Evolutionary conservation across 2,888 invertebrate species (phyloP).

Genomic region (Opisthograptis luteolata): DNA sequence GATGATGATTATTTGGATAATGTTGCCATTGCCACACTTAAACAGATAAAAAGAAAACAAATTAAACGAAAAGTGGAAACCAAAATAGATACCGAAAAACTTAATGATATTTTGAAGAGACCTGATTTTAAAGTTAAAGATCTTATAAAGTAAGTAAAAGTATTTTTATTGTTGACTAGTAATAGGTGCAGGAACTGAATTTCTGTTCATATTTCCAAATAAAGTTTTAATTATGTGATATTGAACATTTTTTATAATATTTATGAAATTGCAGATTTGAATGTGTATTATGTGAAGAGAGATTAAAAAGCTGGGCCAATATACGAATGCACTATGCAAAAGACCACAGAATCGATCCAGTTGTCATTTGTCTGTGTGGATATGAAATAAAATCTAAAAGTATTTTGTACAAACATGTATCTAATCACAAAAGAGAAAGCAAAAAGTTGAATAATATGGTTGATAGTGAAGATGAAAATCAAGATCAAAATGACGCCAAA

Average conservation of each 20-base stretch:
- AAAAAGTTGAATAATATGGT: conserved; percentile 50
- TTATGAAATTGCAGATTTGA: conserved; percentile 55
- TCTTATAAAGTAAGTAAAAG: conserved; percentile 54
- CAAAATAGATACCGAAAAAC: conserved; percentile 54
- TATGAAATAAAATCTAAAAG: conserved; percentile 68
- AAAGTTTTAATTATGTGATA: too few relatives aligned
- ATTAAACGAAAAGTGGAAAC: conserved; percentile 52
- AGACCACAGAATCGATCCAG: conserved; percentile 63
- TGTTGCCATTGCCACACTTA: conserved; percentile 65
- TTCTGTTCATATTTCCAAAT: too few relatives aligned
- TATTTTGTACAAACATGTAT: conserved; percentile 73
- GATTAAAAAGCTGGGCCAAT: conserved; percentile 62
- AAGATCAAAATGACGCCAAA: conserved; percentile 52
- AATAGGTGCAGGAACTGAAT: too few relatives aligned
- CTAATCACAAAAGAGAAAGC: conserved; percentile 67
- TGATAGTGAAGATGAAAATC: conserved; percentile 44
- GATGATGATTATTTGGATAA: conserved; percentile 61
- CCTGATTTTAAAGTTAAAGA: conserved; percentile 68
- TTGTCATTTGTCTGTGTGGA: conserved; percentile 69
- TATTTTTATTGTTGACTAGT: not conserved
- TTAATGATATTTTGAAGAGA: conserved; percentile 61
- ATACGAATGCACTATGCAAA: conserved; percentile 60
- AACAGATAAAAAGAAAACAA: conserved; percentile 57
- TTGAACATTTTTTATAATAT: too few relatives aligned
- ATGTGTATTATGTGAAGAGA: conserved; percentile 63